Base-by-base conservation (phyloP, 2,113 vertebrate species). In the Siniperca chuatsi region DNA sequence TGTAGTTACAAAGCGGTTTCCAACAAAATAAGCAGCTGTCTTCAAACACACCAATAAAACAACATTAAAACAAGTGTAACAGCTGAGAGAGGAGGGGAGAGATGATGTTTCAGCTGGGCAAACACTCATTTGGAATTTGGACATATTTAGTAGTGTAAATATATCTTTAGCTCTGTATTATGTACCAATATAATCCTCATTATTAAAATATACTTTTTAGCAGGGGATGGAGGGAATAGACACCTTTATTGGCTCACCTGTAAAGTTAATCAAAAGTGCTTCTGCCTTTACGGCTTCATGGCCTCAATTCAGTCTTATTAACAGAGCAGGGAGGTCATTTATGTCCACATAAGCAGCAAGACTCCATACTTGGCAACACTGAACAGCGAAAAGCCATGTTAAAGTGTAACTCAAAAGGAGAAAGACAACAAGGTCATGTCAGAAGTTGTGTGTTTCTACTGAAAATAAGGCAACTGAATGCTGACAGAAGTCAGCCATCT, bases 41-140 rank as follows among this genome's bases (percentile, higher is more conserved):
- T 42, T 75, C 46, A 80, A 64, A 78, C 60, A 79, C 0, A 7
- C 37, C 29, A 74, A 61, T 55, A 69, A 79, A 79, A 64, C 3
- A 78, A 46, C 25, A 44, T 64, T 33, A 18, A 64, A 42, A 84
- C 4, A 55, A 80, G 18, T 57, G 10, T 54, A 66, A 42, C 4
- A 78, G 44, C 55, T 75, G 48, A 58, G 18, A 67, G 7, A 54
- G 29, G 50, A 72, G 16, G n/a, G 3, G 1, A 23, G 16, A 42
- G 33, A 65, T 42, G 33, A 76, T 23, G 33, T 40, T 70, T 61
- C 40, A 78, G 62, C 35, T 61, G 61, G 11, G 9, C 9, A 62
- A 78, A 62, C 44, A 52, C 40, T 64, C 7, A 10, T 42, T 46
- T 62, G 10, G 15, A 66, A 33, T 79, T 48, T 42, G 20, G 33